Base-by-base conservation (phyloP, 37 sponge, comb jelly and placozoan genomes). In the Geodia barretti region DNA sequence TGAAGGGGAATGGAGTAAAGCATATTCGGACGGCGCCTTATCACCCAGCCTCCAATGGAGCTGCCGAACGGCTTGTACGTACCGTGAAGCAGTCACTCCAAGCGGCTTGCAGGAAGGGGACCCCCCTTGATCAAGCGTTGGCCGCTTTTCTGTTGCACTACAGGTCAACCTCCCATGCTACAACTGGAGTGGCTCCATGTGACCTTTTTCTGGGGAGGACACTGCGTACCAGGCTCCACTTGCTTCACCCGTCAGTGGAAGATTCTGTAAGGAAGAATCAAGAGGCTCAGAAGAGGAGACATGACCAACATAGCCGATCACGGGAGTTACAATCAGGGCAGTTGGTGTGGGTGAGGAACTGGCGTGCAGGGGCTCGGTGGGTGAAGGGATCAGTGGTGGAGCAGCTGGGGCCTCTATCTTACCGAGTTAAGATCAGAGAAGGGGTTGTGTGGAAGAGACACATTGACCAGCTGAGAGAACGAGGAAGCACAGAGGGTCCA, bases 41-140 rank as follows among this genome's bases (percentile, higher is more conserved):
- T 36, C 69, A 64, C 31, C 79, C 68, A 5, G 40, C 33, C 3
- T 42, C 84, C 0, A 88, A 88, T 80, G 85, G 85, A 4, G 38
- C 31, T 7, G 69, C 54, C 34, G 85, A 84, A 42, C 76, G 76
- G 37, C 64, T 75, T 65, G 71, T 84, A 23, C 85, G 65, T 11
- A 77, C 85, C 39, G 72, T 82, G 21, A 82, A 82, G 63, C 36
- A 79, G 36, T 37, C 73, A 24, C 23, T 39, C n/a, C 36, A 73
- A 28, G 43, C 73, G 2, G 42, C n/a, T 17, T 24, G 24, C 21
- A 40, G 41, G 23, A 35, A 41, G 5, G 41, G 42, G 34, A 4
- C 2, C 24, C 17, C 42, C 17, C 34, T 73, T 24, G 42, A 39
- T n/a, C 40, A 23, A 24, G 3, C n/a, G 41, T 42, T 74, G 8